A percentile compares a stretch with the other conserved stretches of the same genome.
Conservation (phyloP, 2,797 vertebrate genomes). For the Buphagus erythrorhynchus region DNA sequence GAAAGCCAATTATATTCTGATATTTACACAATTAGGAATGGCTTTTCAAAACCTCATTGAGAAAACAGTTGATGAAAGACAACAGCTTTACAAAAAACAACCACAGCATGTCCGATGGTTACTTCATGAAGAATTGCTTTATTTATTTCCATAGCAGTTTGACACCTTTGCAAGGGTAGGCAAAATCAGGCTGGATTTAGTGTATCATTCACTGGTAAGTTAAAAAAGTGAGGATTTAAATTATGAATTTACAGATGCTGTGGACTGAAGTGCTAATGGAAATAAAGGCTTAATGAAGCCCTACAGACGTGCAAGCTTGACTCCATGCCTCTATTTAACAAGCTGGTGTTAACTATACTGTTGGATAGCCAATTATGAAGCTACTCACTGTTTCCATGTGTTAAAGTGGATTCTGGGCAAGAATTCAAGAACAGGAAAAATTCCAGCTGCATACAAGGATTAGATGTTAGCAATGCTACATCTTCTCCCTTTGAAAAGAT, state of each 20-base stretch:
- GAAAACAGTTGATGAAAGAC: slow-evolving; percentile 43
- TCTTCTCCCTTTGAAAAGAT: background rate
- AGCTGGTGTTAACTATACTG: background rate
- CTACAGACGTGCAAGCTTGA: background rate
- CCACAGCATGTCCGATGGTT: background rate
- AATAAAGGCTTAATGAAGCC: background rate
- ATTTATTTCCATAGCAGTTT: background rate
- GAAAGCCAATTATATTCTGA: slow-evolving; percentile 68
- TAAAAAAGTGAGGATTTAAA: background rate
- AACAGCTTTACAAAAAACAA: slow-evolving; percentile 27
- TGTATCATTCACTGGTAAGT: background rate
- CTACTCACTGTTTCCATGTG: background rate
- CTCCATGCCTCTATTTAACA: background rate
- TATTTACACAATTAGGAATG: slow-evolving; percentile 62
- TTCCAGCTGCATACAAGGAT: background rate
- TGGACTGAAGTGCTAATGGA: background rate
- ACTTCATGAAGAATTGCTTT: background rate
- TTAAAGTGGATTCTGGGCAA: background rate
- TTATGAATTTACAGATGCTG: background rate
- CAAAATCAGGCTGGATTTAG: background rate
- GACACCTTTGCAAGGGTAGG: background rate
- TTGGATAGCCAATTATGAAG: background rate
- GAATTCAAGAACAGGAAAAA: slow-evolving; percentile 19
- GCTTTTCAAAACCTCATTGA: slow-evolving; percentile 44
- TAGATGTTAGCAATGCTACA: background rate